Conservation (phyloP, 2,888 invertebrate species). For the Lepeophtheirus nordmannii region DNA sequence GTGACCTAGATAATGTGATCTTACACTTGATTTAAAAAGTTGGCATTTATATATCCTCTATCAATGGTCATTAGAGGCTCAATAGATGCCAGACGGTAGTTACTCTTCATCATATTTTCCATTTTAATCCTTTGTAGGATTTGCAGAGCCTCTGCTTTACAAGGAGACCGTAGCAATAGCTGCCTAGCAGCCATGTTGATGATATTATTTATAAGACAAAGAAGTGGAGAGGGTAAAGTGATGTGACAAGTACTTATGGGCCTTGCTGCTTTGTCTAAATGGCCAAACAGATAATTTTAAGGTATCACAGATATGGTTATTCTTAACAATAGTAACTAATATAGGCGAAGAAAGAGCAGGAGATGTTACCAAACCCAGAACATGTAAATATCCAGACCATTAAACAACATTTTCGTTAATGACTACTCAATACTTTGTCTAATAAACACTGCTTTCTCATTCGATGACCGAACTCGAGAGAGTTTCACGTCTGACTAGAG, state of each 20-base stretch:
- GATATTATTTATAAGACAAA: not conserved
- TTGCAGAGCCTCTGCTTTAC: slow-evolving; percentile 7
- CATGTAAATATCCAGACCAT: slow-evolving; percentile 24
- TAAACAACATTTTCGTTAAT: slow-evolving; percentile 20
- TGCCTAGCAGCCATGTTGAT: slow-evolving; percentile 1
- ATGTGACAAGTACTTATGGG: not conserved
- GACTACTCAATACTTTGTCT: not conserved
- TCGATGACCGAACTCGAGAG: not conserved
- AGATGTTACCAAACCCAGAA: slow-evolving; percentile 20
- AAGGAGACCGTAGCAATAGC: slow-evolving; percentile 12
- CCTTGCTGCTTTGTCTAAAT: slow-evolving; percentile 8
- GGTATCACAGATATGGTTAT: slow-evolving; percentile 3
- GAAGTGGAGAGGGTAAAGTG: not conserved
- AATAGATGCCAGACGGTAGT: not conserved
- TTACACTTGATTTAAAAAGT: not conserved
- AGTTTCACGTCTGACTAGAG: too few species aligned
- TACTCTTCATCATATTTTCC: slow-evolving; percentile 12
- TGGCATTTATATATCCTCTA: too few species aligned
- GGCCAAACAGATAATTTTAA: not conserved
- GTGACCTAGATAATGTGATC: not conserved
- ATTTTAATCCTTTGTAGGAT: slow-evolving; percentile 20
- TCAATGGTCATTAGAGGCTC: not conserved
- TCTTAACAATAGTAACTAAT: too few species aligned
- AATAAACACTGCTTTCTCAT: not conserved
- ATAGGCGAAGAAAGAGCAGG: not conserved